These are phyloP conservation scores for Calcarius lapponicus DNA, from an alignment of 2,797 vertebrate species.

Conservation along the genomic window DNA sequence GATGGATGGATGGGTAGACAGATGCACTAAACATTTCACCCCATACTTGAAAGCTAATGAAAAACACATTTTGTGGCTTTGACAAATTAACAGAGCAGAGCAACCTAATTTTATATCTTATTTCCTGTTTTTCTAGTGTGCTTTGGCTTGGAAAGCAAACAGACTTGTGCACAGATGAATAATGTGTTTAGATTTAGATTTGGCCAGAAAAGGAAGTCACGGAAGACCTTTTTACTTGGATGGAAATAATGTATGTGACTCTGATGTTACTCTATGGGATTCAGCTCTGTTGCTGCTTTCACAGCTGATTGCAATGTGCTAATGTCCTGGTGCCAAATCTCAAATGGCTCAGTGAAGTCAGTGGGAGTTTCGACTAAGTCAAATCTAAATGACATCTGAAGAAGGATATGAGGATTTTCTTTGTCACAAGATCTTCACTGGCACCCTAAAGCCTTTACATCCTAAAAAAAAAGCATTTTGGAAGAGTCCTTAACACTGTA, in stretches of 20 bases:
- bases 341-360: background rate
- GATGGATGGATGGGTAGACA: background rate
- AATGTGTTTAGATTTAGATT: constrained; percentile 52
- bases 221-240: constrained; percentile 11
- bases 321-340: background rate
- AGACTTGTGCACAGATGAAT: constrained; percentile 39
- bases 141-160: constrained; percentile 33
- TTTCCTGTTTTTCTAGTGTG: constrained; percentile 55
- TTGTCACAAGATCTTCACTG: background rate
- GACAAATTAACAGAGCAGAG: constrained; percentile 33
- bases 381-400: background rate
- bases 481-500: background rate
- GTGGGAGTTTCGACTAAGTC: background rate
- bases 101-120: constrained; percentile 37
- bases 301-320: background rate
- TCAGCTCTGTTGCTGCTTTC: constrained; percentile 21
- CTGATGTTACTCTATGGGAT: background rate
- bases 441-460: background rate
- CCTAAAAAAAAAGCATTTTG: background rate
- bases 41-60: constrained; percentile 22
- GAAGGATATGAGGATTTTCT: background rate
- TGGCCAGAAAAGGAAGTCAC: constrained; percentile 37
- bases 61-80: constrained; percentile 46
- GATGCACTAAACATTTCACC: constrained; percentile 13
- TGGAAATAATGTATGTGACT: constrained; percentile 28